Base-by-base conservation (phyloP, 2,888 invertebrate genomes). In the Arge pagana region DNA sequence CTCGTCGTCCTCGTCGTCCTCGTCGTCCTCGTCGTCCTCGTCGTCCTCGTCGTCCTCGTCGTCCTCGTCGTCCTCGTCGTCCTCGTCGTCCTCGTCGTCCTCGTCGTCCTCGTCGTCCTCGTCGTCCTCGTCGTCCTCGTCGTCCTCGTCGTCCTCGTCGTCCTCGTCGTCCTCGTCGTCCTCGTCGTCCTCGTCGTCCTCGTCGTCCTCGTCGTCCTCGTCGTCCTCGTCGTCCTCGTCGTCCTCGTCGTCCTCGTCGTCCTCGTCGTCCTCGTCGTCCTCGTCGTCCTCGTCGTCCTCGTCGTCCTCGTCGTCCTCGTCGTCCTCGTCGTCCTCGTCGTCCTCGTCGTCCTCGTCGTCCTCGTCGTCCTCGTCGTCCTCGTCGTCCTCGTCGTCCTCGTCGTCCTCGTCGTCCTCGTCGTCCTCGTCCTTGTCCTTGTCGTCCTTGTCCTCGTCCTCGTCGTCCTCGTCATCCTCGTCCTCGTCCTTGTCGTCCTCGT, bases 371-470 rank as follows among this genome's bases (percentile, higher is more conserved):
- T 26, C 28, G 7, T 26, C 28, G 28, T 26, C 28, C 28, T 26
- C 28, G 7, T 26, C 23, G 23, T 13, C 40, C 23, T 15, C 24
- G 16, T 24, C 40, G 36, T 15, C 37, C 50, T 24, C 40, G 18
- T 26, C 24, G 30, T 36, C 36, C 16, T 36, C 16, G 11, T 3
- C 3, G 11, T 36, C 41, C 26, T 26, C 50, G n/a, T 18, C n/a
- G n/a, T n/a, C n/a, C n/a, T n/a, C n/a, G n/a, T n/a, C n/a, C n/a
- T n/a, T n/a, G n/a, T n/a, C n/a, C n/a, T n/a, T n/a, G n/a, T n/a
- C n/a, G n/a, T n/a, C n/a, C n/a, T n/a, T n/a, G n/a, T n/a, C n/a
- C n/a, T n/a, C n/a, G n/a, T n/a, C n/a, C n/a, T n/a, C n/a, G n/a
- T n/a, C n/a, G n/a, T n/a, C n/a, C n/a, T n/a, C n/a, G n/a, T n/a